Evolutionary conservation across 2,888 invertebrate species (phyloP), one percentile per base, ranked within the genome.

Genomic region (Leptopilina myrica): DNA sequence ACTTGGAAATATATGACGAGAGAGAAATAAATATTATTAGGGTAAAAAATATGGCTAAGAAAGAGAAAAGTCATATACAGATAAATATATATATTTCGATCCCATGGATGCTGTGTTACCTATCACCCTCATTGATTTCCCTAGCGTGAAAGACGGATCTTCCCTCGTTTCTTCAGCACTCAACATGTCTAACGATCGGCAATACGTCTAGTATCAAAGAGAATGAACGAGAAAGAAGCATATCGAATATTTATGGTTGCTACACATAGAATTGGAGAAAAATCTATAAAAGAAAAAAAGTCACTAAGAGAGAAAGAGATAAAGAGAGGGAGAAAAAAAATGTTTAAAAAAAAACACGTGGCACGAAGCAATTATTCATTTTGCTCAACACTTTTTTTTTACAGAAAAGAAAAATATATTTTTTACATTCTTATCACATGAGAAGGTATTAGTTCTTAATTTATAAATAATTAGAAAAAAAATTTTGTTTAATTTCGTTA

Each of bases 191-290:
- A 73, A 53, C 56, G 33, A 56, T 56, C 56, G 33, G 56, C 56
- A 73, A 73, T 73, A 56, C 33, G 53, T 56, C 56, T 26, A 33
- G 26, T 14, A 81, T 84, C 84, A 80, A 83, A 83, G 81, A 80
- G 78, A 82, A 80, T 78, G 77, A 82, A 79, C 76, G 77, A 76
- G 49, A 82, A 65, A 64, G 76, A 64, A 78, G 76, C 79, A 81
- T 79, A 78, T 80, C 79, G 83, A 84, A 85, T 84, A 84, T 85
- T 85, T 84, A 85, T 85, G 82, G 82, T 80, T 76, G 80, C 76
- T 53, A 77, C 79, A 77, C 79, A 49, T 49, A 65, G 66, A 73
- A 77, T 76, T 73, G 66, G 76, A 78, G 81, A 77, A 75, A 73
- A 73, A 53, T 9, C 33, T 14, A 1, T 14, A 56, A 14, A 33